Percentiles rank a stretch among this genome's conserved stretches.
These are phyloP conservation scores for Phaethornis superciliosus DNA, from an alignment of 2,113 vertebrate genomes.

Conservation along the genomic window DNA sequence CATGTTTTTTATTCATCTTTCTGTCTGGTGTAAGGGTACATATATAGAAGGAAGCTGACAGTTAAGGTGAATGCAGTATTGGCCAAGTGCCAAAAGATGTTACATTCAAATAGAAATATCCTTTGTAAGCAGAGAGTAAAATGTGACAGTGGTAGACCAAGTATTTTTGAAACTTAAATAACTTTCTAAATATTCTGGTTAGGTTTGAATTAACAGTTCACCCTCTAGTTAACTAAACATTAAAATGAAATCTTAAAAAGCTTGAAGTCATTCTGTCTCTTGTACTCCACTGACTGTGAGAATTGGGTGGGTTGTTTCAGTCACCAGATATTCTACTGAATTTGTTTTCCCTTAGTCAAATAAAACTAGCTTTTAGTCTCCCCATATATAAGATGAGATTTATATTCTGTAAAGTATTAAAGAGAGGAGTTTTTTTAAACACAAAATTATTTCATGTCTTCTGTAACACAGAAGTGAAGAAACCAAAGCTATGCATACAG, in stretches of 20 bases:
- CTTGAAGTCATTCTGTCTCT: neutral
- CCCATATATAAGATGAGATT: neutral
- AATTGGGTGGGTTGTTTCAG: neutral
- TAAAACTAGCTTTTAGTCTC: neutral
- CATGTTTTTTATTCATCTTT: neutral
- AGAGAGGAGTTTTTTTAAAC: neutral
- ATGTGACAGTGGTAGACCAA: neutral
- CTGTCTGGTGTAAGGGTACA: neutral
- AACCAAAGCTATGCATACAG: neutral
- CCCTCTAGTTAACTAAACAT: neutral
- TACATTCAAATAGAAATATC: slow-evolving; percentile 1
- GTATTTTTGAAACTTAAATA: slow-evolving; percentile 17
- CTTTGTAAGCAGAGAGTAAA: neutral
- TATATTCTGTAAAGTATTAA: neutral
- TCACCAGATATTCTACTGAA: neutral
- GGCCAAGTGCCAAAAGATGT: neutral
- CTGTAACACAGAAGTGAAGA: neutral
- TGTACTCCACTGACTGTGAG: neutral
- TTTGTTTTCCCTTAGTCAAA: neutral
- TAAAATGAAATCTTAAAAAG: neutral
- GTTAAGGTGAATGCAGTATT: neutral
- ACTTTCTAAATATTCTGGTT: neutral
- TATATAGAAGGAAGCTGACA: neutral
- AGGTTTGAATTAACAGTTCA: slow-evolving; percentile 7
- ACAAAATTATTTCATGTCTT: neutral